Conservation (phyloP, 1,140 invertebrate genomes). For the Brachionus sp. region DNA sequence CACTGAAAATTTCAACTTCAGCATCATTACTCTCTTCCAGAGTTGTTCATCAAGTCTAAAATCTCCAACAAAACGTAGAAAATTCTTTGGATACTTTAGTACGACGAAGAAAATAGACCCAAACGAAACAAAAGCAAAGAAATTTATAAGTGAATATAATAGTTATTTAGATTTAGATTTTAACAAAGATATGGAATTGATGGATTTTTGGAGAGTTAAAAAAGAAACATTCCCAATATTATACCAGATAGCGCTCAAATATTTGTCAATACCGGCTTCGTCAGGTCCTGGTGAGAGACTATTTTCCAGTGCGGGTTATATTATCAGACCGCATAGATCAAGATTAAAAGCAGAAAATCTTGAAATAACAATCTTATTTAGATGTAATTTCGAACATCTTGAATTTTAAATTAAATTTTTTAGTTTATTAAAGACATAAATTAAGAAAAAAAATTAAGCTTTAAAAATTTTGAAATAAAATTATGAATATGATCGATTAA, state of each 20-base stretch:
- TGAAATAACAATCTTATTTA: neutral
- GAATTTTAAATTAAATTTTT: no score
- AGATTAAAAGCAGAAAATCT: neutral
- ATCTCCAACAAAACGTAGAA: no score
- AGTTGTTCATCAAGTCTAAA: no score
- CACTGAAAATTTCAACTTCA: no score
- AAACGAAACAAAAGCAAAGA: neutral
- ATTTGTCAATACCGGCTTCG: neutral
- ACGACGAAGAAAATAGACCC: neutral
- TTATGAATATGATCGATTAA: no score
- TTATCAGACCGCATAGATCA: neutral
- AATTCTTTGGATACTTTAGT: no score
- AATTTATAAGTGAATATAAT: constrained; percentile 3
- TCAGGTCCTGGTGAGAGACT: neutral
- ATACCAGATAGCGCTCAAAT: neutral
- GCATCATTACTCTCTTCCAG: no score
- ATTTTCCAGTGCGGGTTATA: neutral
- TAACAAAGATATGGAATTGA: neutral
- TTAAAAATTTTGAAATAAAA: no score
- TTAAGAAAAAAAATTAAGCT: no score
- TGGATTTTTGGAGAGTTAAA: neutral
- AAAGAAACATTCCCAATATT: neutral
- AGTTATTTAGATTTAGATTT: neutral
- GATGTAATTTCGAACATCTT: neutral
- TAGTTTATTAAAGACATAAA: no score